Evolutionary conservation across 2,888 invertebrate genomes (phyloP), one percentile per base, ranked within the genome.

Genomic region (Polydesmus complanatus): DNA sequence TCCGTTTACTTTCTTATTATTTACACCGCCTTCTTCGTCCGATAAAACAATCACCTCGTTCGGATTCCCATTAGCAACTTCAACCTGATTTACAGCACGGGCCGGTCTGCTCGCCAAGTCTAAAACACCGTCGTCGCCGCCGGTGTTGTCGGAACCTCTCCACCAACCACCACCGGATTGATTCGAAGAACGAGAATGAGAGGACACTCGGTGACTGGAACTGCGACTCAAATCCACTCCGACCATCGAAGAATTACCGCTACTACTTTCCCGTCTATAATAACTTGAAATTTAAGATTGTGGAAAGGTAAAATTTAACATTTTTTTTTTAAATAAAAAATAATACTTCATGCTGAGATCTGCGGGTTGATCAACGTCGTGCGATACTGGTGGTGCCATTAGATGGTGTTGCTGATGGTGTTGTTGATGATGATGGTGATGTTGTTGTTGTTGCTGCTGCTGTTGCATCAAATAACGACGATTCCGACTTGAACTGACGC

Each of bases 11-110:
- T 75, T 78, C 67, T 56, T 56, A 23, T 60, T 61, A 19, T 56
- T 21, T 21, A 49, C 47, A 25, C 56, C 60, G 11, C 71, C 79
- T 70, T 77, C 81, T 66, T 71, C 78, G 68, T 75, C 74, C 47
- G 73, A 73, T 27, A 74, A 69, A 49, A 76, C 69, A 26, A 75
- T 71, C 66, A 77, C 69, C 70, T 86, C 91, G 0, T 63, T 55
- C 22, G 60, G n/a, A 27, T 21, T 37, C 3, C 53, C 58, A 23
- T 37, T 37, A 37, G 37, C 8, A 8, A 8, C 37, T 8, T 8
- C 37, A 37, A 5, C 8, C 5, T 37, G 8, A 8, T 5, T 8
- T 8, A 5, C 14, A 8, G 27, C 5, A 22, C 54, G n/a, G 48
- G 49, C 3, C 27, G 8, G 54, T 50, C 51, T 47, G 21, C 60